Conservation (phyloP, 2,113 vertebrate species). For the Plestiodon gilberti region DNA sequence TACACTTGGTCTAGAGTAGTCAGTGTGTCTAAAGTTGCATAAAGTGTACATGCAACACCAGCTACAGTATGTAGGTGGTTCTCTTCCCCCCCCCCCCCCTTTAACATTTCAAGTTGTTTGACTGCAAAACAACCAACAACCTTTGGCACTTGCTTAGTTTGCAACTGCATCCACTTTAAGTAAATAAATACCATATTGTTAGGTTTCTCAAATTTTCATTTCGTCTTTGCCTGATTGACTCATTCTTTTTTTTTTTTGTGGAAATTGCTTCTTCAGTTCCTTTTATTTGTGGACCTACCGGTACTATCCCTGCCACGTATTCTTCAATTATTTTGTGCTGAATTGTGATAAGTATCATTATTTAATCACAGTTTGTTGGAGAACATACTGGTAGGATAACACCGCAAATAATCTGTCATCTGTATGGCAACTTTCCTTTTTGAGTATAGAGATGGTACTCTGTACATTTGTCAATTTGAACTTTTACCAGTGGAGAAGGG, state of each 20-base stretch:
- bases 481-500: rapidly evolving
- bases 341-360: background rate
- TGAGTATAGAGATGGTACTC: background rate
- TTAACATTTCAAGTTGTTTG: background rate
- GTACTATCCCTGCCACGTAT: background rate
- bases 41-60: background rate
- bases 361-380: background rate
- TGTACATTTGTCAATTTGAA: background rate
- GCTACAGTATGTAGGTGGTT: background rate
- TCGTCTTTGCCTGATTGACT: background rate
- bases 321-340: slow-evolving; percentile 5
- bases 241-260: background rate
- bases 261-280: background rate
- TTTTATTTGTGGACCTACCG: background rate
- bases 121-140: background rate
- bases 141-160: background rate
- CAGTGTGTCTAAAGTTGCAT: background rate
- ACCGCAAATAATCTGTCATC: background rate
- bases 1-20: background rate
- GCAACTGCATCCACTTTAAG: background rate
- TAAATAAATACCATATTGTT: background rate
- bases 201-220: background rate
- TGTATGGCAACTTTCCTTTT: background rate
- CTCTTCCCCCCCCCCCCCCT: background rate
- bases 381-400: background rate